Base-by-base conservation (phyloP, 2,113 vertebrate species). In the Spermophilus dauricus region DNA sequence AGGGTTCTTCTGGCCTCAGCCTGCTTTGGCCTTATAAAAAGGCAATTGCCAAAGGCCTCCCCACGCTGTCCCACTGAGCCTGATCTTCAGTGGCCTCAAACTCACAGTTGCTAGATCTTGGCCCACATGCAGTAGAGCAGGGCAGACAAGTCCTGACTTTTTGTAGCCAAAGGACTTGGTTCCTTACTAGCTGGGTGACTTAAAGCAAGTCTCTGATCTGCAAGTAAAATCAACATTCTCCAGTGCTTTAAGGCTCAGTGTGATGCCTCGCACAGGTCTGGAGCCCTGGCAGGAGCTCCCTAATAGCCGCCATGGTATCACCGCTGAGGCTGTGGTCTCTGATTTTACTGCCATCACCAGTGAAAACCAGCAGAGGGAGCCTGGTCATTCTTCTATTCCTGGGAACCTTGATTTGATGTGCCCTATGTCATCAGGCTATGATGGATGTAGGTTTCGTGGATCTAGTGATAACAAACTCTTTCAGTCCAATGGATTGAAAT, bases 311-410 rank as follows among this genome's bases (percentile, higher is more conserved):
- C 2, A 5, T 56, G 61, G 53, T 8, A 6, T 34, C 11, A 16
- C 4, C 0, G 1, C 1, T 1, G 4, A 4, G 24, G 39, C 9
- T 34, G 8, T 1, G 2, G 28, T 37, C 42, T 77, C 4, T 4
- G 8, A 63, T 16, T 77, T 63, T 32, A 37, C 28, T 13, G n/a
- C 75, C 34, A 20, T 53, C 51, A 53, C 67, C 51, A 65, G 24
- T 26, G 69, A 83, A 48, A 75, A 42, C 73, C 1, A 0, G 92
- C 48, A 58, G 72, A 80, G 18, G 78, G 69, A 72, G 20, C 26
- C 30, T 92, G 39, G 26, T 81, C n/a, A 24, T 48, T n/a, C 20
- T 63, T 82, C 20, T 32, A 20, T 17, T 65, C 53, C 67, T 13
- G 14, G 2, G 1, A 5, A 18, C 30, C 34, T 77, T 18, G 0